phyloP scores from a whole-genome alignment of 2,888 invertebrate genomes.

The Nymphalis urticae region DNA sequence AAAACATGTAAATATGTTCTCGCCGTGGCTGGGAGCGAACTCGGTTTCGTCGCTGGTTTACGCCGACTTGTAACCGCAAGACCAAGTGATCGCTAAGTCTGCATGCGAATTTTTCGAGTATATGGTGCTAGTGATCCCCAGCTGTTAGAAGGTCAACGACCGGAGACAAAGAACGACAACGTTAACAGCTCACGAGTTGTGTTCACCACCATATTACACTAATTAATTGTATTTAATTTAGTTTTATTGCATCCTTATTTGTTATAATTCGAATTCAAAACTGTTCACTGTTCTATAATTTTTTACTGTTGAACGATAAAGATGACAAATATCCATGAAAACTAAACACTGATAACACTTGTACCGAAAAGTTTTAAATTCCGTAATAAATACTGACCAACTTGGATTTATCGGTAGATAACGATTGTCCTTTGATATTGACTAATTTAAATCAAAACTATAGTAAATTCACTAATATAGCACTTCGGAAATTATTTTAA shows the following conservation, averaged over 20 bases:
- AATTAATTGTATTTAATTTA: slow-evolving; percentile 11
- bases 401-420: not conserved
- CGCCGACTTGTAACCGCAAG: slow-evolving; percentile 7
- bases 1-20: slow-evolving; percentile 7
- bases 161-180: too few species aligned
- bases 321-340: slow-evolving; percentile 8
- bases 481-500: not conserved
- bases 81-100: slow-evolving; percentile 12
- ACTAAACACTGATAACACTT: not conserved
- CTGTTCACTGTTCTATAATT: slow-evolving; percentile 14
- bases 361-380: slow-evolving; percentile 1
- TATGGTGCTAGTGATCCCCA: slow-evolving; percentile 9
- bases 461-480: not conserved
- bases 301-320: slow-evolving; percentile 12
- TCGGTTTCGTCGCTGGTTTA: not conserved
- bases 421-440: slow-evolving; percentile 1
- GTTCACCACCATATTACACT: too few species aligned
- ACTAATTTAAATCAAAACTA: slow-evolving; percentile 1
- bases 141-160: slow-evolving; percentile 13
- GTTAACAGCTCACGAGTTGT: too few species aligned
- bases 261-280: slow-evolving; percentile 8
- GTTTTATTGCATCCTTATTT: slow-evolving; percentile 5
- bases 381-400: not conserved
- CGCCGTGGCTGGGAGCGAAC: slow-evolving; percentile 11
- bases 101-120: slow-evolving; percentile 10